Evolutionary conservation across 1,140 invertebrate species (phyloP), one percentile per base, ranked within the genome.

Genomic region (Anoplolepis gracilipes): DNA sequence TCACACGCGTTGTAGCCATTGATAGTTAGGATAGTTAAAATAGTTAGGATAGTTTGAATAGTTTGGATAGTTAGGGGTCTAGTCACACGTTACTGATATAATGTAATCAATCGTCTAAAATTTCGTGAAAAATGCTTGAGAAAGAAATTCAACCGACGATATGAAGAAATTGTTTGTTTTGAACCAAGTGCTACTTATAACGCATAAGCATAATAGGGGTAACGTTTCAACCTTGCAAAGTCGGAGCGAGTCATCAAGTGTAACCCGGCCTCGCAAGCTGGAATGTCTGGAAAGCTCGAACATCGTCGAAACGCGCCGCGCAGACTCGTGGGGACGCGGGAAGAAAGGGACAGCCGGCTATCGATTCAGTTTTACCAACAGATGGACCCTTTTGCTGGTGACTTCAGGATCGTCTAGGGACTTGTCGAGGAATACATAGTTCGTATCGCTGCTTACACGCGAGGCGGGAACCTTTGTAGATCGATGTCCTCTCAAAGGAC

Each of bases 291-390:
- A 53, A 87, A 78, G 75, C 82, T 86, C 61, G 65, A 88, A 84
- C 78, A 39, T 81, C 78, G 62, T 70, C 28, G 78, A 42, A 67
- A 62, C 65, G 46, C 67, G 72, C 55, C 86, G 92, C 92, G 92
- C 92, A 93, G 84, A 73, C 92, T 89, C 88, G n/a, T n/a, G 61
- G 85, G 82, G 72, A 75, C 86, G 88, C 73, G 76, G 89, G 86
- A 87, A 87, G 86, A 87, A 90, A 88, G 87, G 85, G 87, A 91
- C 85, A 88, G 77, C 55, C 67, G 55, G 77, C 65, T 92, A 92
- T 92, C 86, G 91, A 92, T 92, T 93, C 92, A 92, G 92, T 91
- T 73, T 70, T 92, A 65, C 92, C 92, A 92, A 93, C 91, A 70
- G 64, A 84, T 81, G 82, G 53, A 87, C 73, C 85, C 84, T 88